Evolutionary conservation across 1,140 invertebrate species (phyloP).

Genomic region (Octopus sinensis): DNA sequence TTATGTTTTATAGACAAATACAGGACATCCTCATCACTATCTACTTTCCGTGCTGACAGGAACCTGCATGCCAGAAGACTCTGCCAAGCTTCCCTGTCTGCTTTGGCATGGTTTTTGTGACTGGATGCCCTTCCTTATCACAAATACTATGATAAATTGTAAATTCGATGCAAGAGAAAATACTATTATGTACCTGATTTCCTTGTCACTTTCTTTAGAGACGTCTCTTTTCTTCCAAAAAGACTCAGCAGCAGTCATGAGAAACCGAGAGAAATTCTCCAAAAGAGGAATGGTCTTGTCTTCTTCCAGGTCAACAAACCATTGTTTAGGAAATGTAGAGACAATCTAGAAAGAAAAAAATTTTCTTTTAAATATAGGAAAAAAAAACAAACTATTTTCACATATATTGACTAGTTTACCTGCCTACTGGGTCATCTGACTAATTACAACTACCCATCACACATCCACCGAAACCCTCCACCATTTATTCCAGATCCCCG

Average conservation of each 20-base stretch:
- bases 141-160: too few species aligned
- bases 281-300: slow-evolving; percentile 55
- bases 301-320: slow-evolving; percentile 48
- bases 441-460: too few species aligned
- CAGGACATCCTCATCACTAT: too few species aligned
- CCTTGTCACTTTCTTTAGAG: slow-evolving; percentile 32
- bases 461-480: too few species aligned
- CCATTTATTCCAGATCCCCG: too few species aligned
- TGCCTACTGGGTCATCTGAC: too few species aligned
- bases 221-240: slow-evolving; percentile 35
- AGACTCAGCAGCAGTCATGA: slow-evolving; percentile 47
- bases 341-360: slow-evolving; percentile 43
- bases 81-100: too few species aligned
- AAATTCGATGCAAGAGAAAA: background rate
- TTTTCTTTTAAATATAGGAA: background rate
- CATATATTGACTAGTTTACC: background rate
- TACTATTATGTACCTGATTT: slow-evolving; percentile 29
- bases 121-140: too few species aligned
- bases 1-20: too few species aligned
- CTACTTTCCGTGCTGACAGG: too few species aligned
- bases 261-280: slow-evolving; percentile 53
- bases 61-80: too few species aligned
- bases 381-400: background rate
- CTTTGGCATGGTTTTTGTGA: too few species aligned
- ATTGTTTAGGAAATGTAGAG: slow-evolving; percentile 53